Conservation (phyloP, 1,140 invertebrate species). For the Cyrtorhinus lividipennis region DNA sequence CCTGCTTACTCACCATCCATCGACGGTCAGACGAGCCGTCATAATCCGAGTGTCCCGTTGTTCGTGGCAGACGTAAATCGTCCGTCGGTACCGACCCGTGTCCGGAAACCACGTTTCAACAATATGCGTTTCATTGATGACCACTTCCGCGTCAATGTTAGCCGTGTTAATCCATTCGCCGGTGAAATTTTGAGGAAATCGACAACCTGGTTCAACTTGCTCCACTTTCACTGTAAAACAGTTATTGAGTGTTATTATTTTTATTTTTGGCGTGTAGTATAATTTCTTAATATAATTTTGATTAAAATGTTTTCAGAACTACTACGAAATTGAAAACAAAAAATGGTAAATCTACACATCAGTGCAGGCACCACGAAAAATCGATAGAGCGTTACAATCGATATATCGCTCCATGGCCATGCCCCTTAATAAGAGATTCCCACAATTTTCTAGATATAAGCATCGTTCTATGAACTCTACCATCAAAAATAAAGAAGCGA, state of each 20-base stretch:
- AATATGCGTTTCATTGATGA: constrained; percentile 91
- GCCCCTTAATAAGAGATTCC: too few species aligned
- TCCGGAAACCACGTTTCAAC: constrained; percentile 90
- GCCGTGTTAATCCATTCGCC: constrained; percentile 95
- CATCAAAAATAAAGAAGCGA: too few species aligned
- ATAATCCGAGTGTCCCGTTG: constrained; percentile 65
- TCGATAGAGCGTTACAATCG: too few species aligned
- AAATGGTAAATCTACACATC: background rate
- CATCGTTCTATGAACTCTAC: too few species aligned
- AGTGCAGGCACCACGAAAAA: too few species aligned
- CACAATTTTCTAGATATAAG: too few species aligned
- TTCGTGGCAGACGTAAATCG: constrained; percentile 90
- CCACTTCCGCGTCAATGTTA: constrained; percentile 84
- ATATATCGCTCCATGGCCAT: too few species aligned
- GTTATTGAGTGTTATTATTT: too few species aligned
- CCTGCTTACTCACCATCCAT: constrained; percentile 88
- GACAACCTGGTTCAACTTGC: constrained; percentile 76
- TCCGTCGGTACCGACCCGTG: constrained; percentile 67
- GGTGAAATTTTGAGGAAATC: constrained; percentile 81
- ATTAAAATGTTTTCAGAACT: too few species aligned
- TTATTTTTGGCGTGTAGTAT: too few species aligned
- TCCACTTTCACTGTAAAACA: constrained; percentile 53
- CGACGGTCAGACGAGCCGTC: constrained; percentile 89
- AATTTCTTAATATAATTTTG: too few species aligned
- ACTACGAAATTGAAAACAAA: too few species aligned